Percentiles rank a stretch among this genome's conserved stretches.
Conservation (phyloP, 2,888 invertebrate species). For the Andrena camellia region DNA sequence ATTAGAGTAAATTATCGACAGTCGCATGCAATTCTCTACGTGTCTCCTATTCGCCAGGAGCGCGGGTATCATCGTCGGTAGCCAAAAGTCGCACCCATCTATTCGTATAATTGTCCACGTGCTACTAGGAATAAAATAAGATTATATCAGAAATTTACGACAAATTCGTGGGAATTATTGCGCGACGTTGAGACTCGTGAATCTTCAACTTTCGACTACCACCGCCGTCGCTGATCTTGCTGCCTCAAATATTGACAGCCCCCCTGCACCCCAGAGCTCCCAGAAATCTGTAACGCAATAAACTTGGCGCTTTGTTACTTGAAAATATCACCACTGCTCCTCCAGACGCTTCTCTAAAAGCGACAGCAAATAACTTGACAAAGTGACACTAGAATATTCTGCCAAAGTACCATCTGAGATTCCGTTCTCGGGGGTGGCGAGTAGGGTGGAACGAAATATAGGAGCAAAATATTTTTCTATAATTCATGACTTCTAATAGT, state of each 20-base stretch:
- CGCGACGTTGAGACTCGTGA: background rate
- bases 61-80: slow-evolving; percentile 39
- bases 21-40: slow-evolving; percentile 72
- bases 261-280: background rate
- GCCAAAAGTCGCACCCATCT: slow-evolving; percentile 40
- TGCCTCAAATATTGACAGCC: background rate
- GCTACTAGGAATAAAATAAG: background rate
- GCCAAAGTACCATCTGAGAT: too few species aligned
- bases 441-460: too few species aligned
- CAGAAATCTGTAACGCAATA: background rate
- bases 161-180: background rate
- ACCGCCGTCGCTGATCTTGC: slow-evolving; percentile 1
- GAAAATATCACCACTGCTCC: background rate
- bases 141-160: background rate
- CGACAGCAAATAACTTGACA: too few species aligned
- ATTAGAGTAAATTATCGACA: slow-evolving; percentile 71
- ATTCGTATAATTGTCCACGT: slow-evolving; percentile 31
- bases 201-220: slow-evolving; percentile 41
- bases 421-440: background rate
- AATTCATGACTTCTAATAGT: too few species aligned
- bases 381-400: too few species aligned
- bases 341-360: too few species aligned
- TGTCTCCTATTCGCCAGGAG: slow-evolving; percentile 49
- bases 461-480: too few species aligned
- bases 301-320: background rate